Conservation (phyloP, 2,113 vertebrate species). For the Bubo scandiacus region DNA sequence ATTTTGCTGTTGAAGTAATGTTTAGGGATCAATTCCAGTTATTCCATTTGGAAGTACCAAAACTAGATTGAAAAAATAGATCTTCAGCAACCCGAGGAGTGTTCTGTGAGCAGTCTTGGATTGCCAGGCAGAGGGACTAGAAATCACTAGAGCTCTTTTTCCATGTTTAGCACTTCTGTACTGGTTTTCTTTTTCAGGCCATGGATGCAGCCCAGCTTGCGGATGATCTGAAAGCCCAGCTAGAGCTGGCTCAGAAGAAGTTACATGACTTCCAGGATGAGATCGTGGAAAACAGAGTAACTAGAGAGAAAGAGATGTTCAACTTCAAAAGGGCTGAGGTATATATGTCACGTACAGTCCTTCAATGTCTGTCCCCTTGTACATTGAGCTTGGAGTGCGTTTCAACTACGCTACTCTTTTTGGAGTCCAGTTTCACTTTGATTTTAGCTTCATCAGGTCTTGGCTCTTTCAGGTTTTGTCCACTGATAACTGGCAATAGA, state of each 20-base stretch:
- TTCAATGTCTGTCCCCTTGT: neutral
- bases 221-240: conserved; percentile 87
- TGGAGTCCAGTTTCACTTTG: neutral
- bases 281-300: conserved; percentile 93
- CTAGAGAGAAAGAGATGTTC: conserved; percentile 94
- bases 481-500: neutral
- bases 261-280: conserved; percentile 89
- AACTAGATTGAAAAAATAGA: neutral
- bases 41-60: neutral
- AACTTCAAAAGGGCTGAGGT: conserved; percentile 95
- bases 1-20: neutral
- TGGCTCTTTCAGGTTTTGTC: neutral
- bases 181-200: conserved; percentile 71
- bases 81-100: neutral
- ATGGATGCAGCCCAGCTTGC: conserved; percentile 90
- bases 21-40: neutral
- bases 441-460: neutral
- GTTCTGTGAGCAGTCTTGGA: neutral
- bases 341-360: neutral
- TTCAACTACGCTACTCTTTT: neutral
- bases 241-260: conserved; percentile 91
- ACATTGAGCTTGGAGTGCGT: neutral
- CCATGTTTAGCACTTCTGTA: neutral
- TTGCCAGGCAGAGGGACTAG: neutral
- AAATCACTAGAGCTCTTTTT: neutral